These are phyloP conservation scores for Athalia circularis DNA, from an alignment of 2,888 invertebrate genomes.

Conservation along the genomic window DNA sequence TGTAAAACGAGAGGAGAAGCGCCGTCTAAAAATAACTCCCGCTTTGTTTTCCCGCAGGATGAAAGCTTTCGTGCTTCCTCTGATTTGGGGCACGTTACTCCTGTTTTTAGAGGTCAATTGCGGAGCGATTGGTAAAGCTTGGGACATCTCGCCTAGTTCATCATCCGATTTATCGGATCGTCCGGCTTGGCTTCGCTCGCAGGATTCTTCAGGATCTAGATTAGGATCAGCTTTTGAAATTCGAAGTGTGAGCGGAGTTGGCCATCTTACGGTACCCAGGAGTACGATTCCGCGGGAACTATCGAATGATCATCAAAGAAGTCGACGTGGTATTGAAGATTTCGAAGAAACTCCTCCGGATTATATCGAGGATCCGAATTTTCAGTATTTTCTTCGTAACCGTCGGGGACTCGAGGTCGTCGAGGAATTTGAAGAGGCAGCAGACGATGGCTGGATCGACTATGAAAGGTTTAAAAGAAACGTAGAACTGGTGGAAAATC, in stretches of 20 bases:
- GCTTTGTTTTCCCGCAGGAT: neutral
- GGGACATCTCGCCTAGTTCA: slow-evolving; percentile 62
- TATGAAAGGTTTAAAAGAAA: slow-evolving; percentile 28
- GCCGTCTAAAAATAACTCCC: neutral
- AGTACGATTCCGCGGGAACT: slow-evolving; percentile 38
- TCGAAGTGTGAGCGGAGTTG: slow-evolving; percentile 63
- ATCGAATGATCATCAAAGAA: neutral
- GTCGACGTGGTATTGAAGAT: slow-evolving; percentile 51
- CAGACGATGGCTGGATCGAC: slow-evolving; percentile 12
- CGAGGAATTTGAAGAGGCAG: slow-evolving; percentile 50
- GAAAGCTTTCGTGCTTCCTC: slow-evolving; percentile 8
- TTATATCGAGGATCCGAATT: slow-evolving; percentile 49
- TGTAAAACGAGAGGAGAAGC: no score
- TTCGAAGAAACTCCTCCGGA: slow-evolving; percentile 47
- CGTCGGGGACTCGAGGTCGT: slow-evolving; percentile 48
- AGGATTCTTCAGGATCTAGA: slow-evolving; percentile 49
- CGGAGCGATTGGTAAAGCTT: slow-evolving; percentile 62
- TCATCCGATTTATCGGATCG: slow-evolving; percentile 55
- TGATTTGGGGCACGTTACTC: slow-evolving; percentile 40
- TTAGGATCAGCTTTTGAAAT: slow-evolving; percentile 62
- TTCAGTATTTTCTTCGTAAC: slow-evolving; percentile 48
- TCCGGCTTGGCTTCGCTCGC: slow-evolving; percentile 59
- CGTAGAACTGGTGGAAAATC: slow-evolving; percentile 3
- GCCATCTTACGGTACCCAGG: slow-evolving; percentile 50
- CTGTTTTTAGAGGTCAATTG: slow-evolving; percentile 48